Evolutionary conservation across 2,797 vertebrate genomes (phyloP), one percentile per base, ranked within the genome.

Genomic region (Gephyroberyx darwinii): DNA sequence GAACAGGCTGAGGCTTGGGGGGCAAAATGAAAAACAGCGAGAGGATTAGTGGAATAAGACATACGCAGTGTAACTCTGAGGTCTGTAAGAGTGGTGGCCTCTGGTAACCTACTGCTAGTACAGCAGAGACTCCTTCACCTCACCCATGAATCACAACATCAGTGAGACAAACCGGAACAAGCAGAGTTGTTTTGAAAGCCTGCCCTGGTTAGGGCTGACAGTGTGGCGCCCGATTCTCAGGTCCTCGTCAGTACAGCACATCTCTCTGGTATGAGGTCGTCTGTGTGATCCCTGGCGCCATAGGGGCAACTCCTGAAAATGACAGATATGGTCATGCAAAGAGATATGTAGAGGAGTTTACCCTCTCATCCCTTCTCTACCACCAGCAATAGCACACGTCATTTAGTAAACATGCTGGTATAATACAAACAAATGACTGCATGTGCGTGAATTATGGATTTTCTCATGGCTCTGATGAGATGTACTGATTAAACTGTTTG

Each of bases 251-350:
- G 89, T 69, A 74, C 84, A 80, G 88, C 83, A 7, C 88, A 92
- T 92, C 85, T 86, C 84, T 91, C 66, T 88, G 84, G 85, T 74
- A 92, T 93, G 92, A 92, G 87, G 83, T 87, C 74, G 76, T 82
- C 77, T 71, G 72, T 78, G 78, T 82, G 67, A 90, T 86, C 86
- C 53, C 6, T 71, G 69, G 60, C 71, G 80, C 66, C 82, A 93
- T 92, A 86, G 70, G 89, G 90, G 89, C 77, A 71, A 60, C 63
- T 33, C 58, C 78, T 69, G 50, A 51, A 57, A 9, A 33, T 22
- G 45, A 82, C 77, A 75, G 78, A 89, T 57, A 86, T 80, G 83
- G 77, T 60, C 68, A 50, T 69, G 67, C 85, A 73, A 20, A 54
- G 76, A 86, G 80, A 83, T 77, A 86, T 75, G 77, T 55, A 65